Base-by-base conservation (phyloP, 2,888 invertebrate genomes). In the Ornithoptera priamus region DNA sequence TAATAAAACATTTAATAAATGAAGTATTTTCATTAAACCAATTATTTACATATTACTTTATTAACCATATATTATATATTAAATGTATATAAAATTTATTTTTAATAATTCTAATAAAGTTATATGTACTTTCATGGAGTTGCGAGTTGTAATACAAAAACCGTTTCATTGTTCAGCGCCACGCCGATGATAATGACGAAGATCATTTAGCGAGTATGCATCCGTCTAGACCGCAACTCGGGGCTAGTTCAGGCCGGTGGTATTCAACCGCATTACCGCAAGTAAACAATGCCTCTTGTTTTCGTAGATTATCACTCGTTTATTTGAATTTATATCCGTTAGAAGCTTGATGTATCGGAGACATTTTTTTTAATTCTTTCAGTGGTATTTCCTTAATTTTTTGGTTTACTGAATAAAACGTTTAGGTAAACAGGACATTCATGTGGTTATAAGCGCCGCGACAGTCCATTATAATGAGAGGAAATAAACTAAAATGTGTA, bases 171-270 rank as follows among this genome's bases (percentile, higher is more conserved):
- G 50, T 63, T 62, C 70, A 66, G 62, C 67, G 62, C 63, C 24
- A 24, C 59, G 60, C 59, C 59, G 53, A 60, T 64, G 63, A 59
- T 70, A 67, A 66, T 70, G 66, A 70, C 62, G 66, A 64, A 70
- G 70, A 67, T 60, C 70, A 67, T 67, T 67, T 63, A 65, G 67
- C 59, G 65, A 66, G 66, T 66, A 59, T 68, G 66, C 63, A 67
- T 70, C 70, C 56, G 70, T 67, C 67, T 64, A 67, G 67, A 67
- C 70, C 67, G 58, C 63, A 70, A 67, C 59, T 67, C 67, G 63
- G 62, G 39, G 60, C 62, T 66, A 46, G 59, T 56, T 39, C 53
- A 42, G 60, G n/a, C 22, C 57, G 22, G 57, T 58, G 22, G 22
- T 22, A 58, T 22, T 22, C 57, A 58, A 58, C 57, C 22, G 18